Percentiles rank a stretch among this genome's conserved stretches.
These are phyloP conservation scores for Ametastegia equiseti DNA, from an alignment of 2,888 invertebrate species.

Conservation along the genomic window DNA sequence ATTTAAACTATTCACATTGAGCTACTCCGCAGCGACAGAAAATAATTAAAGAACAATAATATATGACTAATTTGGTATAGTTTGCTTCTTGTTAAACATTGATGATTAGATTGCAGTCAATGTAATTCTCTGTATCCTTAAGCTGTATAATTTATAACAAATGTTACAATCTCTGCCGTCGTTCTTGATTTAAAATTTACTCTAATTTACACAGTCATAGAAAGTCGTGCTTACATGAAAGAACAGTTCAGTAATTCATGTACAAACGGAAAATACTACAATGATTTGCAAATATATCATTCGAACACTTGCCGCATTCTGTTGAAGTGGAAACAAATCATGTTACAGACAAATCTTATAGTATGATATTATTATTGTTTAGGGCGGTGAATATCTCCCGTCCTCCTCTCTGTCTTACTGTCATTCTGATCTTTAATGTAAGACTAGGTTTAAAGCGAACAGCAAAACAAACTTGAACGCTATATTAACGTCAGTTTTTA, in stretches of 20 bases:
- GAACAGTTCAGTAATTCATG: constrained; percentile 28
- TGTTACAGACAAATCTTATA: background rate
- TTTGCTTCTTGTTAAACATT: constrained; percentile 9
- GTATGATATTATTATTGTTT: background rate
- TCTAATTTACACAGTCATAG: background rate
- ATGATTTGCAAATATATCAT: background rate
- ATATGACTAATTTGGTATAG: background rate
- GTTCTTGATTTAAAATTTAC: background rate
- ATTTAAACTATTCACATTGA: background rate
- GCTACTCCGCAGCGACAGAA: background rate
- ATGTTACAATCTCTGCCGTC: background rate
- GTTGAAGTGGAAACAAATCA: background rate
- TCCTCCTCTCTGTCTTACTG: background rate
- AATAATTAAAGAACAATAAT: background rate
- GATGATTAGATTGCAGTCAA: background rate
- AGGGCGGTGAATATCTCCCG: background rate
- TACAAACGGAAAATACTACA: no score
- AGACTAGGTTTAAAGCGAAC: background rate
- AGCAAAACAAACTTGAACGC: constrained; percentile 11
- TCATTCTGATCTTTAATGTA: constrained; percentile 25
- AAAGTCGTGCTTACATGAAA: constrained; percentile 7
- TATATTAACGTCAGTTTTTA: background rate
- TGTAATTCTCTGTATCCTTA: background rate
- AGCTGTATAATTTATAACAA: background rate
- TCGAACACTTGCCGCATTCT: background rate